Conservation (phyloP, 1,140 invertebrate species). For the Bombus haemorrhoidalis region DNA sequence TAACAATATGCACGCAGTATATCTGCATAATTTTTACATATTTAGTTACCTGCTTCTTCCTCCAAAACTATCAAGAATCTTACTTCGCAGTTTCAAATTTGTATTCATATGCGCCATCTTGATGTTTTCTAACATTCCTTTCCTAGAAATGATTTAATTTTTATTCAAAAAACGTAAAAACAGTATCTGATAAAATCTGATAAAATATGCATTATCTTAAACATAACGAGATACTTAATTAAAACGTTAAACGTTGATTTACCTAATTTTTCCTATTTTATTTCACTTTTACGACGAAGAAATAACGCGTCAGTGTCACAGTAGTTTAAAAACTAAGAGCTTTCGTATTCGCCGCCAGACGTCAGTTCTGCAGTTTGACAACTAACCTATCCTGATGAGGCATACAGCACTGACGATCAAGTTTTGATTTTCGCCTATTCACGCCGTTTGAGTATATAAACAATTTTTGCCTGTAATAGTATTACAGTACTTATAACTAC, state of each 20-base stretch:
- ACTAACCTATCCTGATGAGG: conserved; percentile 17
- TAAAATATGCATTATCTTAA: neutral
- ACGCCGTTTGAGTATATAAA: conserved; percentile 47
- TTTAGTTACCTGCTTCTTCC: neutral
- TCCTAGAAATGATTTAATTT: neutral
- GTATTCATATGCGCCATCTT: neutral
- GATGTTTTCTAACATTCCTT: neutral
- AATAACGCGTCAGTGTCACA: neutral
- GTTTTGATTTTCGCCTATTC: conserved; percentile 68
- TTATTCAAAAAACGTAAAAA: neutral
- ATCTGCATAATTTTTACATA: no score
- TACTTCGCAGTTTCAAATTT: neutral
- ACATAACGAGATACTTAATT: neutral
- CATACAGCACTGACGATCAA: conserved; percentile 22
- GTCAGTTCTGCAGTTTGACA: neutral
- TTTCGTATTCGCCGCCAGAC: neutral
- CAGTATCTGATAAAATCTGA: no score
- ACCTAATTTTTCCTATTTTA: neutral
- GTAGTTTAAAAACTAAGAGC: neutral
- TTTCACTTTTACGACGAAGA: neutral
- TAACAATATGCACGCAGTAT: neutral
- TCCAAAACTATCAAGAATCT: neutral
- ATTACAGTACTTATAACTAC: neutral
- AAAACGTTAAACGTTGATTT: neutral
- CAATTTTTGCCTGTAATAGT: conserved; percentile 47